phyloP scores from a whole-genome alignment of 2,797 vertebrate species.

The Ptychobarbus kaznakovi region DNA sequence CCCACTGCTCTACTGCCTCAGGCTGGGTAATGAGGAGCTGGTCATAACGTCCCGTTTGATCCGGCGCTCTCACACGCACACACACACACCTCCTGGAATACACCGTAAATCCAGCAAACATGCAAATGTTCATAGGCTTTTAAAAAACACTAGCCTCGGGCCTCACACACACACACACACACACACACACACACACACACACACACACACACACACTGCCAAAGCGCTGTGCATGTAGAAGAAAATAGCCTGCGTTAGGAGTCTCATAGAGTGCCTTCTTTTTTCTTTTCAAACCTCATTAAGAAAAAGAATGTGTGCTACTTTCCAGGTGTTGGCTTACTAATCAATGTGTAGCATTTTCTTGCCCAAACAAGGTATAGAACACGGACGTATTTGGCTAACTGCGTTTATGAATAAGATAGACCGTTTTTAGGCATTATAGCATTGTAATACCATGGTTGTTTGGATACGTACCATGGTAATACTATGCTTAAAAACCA shows the following conservation, averaged over 20 bases:
- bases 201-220: conserved; percentile 42
- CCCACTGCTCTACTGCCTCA: conserved; percentile 14
- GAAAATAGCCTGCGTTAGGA: conserved; percentile 71
- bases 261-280: conserved; percentile 74
- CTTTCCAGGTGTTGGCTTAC: conserved; percentile 43
- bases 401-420: background rate
- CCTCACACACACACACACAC: background rate
- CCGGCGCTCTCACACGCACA: background rate
- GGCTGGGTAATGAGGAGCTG: conserved; percentile 17
- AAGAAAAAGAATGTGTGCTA: conserved; percentile 58
- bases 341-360: conserved; percentile 25
- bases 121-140: conserved; percentile 25
- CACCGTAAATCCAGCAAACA: conserved; percentile 18
- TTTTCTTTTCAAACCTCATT: conserved; percentile 75
- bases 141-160: conserved; percentile 58
- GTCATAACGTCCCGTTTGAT: conserved; percentile 16
- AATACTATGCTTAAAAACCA: background rate
- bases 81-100: background rate
- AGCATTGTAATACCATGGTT: background rate
- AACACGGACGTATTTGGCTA: background rate
- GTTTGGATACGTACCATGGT: background rate
- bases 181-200: background rate
- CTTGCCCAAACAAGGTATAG: conserved; percentile 22
- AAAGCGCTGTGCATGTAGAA: conserved; percentile 68
- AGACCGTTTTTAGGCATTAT: background rate